Conservation (phyloP, 92 coral and sea anemone species). For the Porites lobata region DNA sequence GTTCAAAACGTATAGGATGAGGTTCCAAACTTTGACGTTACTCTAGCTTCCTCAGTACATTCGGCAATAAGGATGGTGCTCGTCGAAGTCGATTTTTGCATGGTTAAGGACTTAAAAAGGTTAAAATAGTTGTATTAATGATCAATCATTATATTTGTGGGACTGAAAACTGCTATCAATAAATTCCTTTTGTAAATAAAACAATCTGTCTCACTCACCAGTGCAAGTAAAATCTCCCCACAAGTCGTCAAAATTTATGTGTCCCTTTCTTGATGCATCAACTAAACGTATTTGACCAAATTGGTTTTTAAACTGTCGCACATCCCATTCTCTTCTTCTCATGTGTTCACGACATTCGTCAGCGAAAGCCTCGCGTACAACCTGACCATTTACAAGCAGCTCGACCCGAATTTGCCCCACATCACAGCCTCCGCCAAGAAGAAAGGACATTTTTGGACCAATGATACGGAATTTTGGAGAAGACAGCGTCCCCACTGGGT, state of each 20-base stretch:
- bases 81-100: no score
- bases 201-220: constrained; percentile 27
- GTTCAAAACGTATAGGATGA: no score
- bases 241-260: constrained; percentile 78
- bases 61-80: no score
- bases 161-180: no score
- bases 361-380: constrained; percentile 44
- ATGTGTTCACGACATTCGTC: constrained; percentile 66
- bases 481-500: constrained; percentile 64
- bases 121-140: no score
- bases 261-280: constrained; percentile 71
- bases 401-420: constrained; percentile 70
- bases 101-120: no score
- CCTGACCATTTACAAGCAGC: constrained; percentile 63
- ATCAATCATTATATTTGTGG: no score
- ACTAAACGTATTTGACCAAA: constrained; percentile 68
- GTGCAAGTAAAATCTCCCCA: constrained; percentile 66
- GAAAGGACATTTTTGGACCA: constrained; percentile 68
- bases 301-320: constrained; percentile 33
- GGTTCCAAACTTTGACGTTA: no score
- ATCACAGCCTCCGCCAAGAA: constrained; percentile 79
- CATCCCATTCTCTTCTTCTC: constrained; percentile 68
- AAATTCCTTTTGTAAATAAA: neutral
- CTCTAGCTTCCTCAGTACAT: no score
- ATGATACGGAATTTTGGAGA: constrained; percentile 69